Conservation (phyloP, 92 coral and sea anemone genomes). For the Umimayanthus chanpuru region DNA sequence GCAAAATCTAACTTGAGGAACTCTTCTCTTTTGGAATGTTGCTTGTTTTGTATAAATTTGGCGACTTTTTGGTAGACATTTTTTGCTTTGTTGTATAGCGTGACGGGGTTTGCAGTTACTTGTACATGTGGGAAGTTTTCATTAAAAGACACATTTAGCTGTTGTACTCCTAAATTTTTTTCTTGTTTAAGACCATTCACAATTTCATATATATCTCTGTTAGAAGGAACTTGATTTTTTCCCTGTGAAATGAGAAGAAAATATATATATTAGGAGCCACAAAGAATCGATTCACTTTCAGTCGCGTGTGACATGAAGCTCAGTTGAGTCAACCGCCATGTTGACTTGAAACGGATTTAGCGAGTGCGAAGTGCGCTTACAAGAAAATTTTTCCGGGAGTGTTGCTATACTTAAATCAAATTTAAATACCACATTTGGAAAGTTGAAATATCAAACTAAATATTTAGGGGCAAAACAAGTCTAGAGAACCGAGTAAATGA, state of each 20-base stretch:
- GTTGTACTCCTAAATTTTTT: not conserved
- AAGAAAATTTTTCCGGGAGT: not conserved
- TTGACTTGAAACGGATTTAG: not conserved
- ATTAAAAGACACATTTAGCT: not conserved
- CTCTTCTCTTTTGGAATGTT: not conserved
- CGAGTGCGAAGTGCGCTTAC: constrained; percentile 2
- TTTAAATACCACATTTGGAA: not conserved
- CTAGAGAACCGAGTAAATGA: not conserved
- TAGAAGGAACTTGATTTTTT: constrained; percentile 6
- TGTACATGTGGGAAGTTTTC: not conserved
- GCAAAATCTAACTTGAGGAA: not conserved
- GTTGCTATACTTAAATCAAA: not conserved
- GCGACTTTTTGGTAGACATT: not conserved
- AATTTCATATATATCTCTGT: not conserved
- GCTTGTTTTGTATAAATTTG: not conserved
- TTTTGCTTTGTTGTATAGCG: constrained; percentile 5
- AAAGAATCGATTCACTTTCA: not conserved
- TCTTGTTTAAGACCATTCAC: not conserved
- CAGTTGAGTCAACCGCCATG: constrained; percentile 6
- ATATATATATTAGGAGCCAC: not conserved
- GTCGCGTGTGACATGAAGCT: not conserved
- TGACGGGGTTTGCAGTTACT: not conserved
- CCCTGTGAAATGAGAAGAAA: not conserved
- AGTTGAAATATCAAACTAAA: not conserved
- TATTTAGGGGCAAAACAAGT: constrained; percentile 4